Evolutionary conservation across 2,113 vertebrate genomes (phyloP).

Genomic region (Trochalopteron elliotii): DNA sequence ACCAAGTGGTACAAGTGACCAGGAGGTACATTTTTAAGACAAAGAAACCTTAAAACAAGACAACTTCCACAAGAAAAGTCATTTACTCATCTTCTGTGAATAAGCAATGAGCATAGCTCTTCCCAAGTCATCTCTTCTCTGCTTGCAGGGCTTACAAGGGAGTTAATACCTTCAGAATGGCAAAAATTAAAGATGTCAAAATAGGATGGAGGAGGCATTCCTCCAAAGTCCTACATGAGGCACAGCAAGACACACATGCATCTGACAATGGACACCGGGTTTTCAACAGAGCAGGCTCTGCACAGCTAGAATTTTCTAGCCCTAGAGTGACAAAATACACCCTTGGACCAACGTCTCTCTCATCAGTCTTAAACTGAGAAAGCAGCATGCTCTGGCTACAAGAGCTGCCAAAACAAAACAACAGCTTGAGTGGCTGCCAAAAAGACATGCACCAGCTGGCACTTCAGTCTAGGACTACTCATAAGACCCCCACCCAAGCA

Average conservation of each 20-base stretch:
- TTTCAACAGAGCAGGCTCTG: slow-evolving; percentile 1
- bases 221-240: neutral
- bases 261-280: neutral
- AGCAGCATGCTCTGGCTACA: slow-evolving; percentile 34
- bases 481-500: neutral
- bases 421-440: slow-evolving; percentile 74
- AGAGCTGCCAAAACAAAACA: slow-evolving; percentile 73
- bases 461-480: slow-evolving; percentile 29
- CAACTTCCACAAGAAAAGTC: neutral
- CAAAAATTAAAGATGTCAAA: neutral
- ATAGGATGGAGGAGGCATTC: neutral
- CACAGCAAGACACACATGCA: neutral
- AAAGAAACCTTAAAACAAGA: neutral
- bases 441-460: slow-evolving; percentile 76
- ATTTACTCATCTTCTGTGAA: neutral
- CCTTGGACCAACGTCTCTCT: slow-evolving; percentile 7
- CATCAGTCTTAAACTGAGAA: slow-evolving; percentile 29
- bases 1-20: neutral
- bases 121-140: neutral
- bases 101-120: neutral
- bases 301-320: slow-evolving; percentile 26
- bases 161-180: neutral
- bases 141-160: neutral
- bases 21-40: neutral
- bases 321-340: slow-evolving; percentile 26